phyloP scores from a whole-genome alignment of 2,113 vertebrate species.

The Sisor rabdophorus region DNA sequence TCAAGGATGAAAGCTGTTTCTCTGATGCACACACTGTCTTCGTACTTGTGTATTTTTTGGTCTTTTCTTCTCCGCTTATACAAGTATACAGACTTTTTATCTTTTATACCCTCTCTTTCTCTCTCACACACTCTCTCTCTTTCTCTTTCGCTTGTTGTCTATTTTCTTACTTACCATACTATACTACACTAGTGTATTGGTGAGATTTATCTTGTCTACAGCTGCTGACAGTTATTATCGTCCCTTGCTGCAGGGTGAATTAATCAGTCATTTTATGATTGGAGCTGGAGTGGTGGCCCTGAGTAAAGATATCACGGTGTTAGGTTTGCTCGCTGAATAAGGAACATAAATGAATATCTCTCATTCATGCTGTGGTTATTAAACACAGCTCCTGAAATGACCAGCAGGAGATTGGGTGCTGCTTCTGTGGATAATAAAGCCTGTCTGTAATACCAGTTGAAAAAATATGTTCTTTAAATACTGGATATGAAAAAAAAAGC shows the following conservation, averaged over 20 bases:
- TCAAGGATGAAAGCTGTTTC: conserved; percentile 36
- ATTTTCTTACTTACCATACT: conserved; percentile 26
- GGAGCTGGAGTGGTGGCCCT: conserved; percentile 21
- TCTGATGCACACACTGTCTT: conserved; percentile 26
- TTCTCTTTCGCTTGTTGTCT: conserved; percentile 37
- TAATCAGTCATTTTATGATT: conserved; percentile 46
- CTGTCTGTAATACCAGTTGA: background rate
- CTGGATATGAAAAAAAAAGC: background rate
- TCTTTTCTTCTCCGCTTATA: conserved; percentile 24
- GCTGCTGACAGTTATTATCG: conserved; percentile 42
- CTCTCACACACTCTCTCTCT: conserved; percentile 41
- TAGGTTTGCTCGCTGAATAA: conserved; percentile 42
- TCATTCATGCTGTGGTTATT: conserved; percentile 43
- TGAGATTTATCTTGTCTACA: background rate
- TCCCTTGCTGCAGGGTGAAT: conserved; percentile 36
- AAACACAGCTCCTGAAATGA: conserved; percentile 44
- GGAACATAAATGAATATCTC: conserved; percentile 48
- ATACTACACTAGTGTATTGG: conserved; percentile 32
- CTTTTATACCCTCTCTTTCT: conserved; percentile 36
- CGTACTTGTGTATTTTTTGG: background rate
- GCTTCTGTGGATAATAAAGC: conserved; percentile 17
- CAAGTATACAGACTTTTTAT: conserved; percentile 6
- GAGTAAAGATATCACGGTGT: conserved; percentile 31
- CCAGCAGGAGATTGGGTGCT: conserved; percentile 28
- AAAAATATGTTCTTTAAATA: background rate